These are phyloP conservation scores for Crotalus helleri DNA, from an alignment of 2,113 vertebrate species.

Conservation along the genomic window DNA sequence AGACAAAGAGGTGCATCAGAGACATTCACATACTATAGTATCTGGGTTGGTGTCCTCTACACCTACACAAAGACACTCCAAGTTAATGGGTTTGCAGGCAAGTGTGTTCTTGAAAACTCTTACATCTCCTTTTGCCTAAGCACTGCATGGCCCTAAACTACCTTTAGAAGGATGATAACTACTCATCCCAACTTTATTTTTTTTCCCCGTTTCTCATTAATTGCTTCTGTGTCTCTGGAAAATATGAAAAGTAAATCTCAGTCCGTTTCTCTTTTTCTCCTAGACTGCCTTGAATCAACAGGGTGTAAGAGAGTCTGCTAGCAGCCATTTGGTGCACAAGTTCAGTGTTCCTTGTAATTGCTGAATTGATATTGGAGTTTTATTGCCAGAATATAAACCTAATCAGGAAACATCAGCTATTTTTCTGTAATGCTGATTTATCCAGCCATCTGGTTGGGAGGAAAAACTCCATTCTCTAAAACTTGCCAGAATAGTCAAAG, in stretches of 20 bases:
- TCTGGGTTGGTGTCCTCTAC: not conserved
- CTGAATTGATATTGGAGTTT: not conserved
- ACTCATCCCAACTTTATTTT: not conserved
- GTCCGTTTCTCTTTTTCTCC: not conserved
- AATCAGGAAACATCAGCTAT: not conserved
- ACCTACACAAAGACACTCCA: not conserved
- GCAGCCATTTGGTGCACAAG: not conserved
- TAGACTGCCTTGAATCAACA: not conserved
- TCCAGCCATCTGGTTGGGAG: slow-evolving; percentile 2
- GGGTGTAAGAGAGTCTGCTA: not conserved
- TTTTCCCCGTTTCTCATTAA: not conserved
- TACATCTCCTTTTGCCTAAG: not conserved
- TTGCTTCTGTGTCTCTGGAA: not conserved
- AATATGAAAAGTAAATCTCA: not conserved
- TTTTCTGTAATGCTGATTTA: slow-evolving; percentile 18
- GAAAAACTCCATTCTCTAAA: not conserved
- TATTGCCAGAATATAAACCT: slow-evolving; percentile 5
- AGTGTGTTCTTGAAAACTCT: not conserved
- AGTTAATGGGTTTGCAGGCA: not conserved
- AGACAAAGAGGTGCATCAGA: not conserved
- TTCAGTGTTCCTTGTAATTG: not conserved
- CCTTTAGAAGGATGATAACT: not conserved
- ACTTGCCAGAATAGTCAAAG: not conserved
- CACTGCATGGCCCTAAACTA: not conserved
- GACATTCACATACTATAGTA: not conserved